Percentiles rank a stretch among this genome's conserved stretches.
phyloP scores from a whole-genome alignment of 2,113 vertebrate genomes.

The Pleuronectes platessa region DNA sequence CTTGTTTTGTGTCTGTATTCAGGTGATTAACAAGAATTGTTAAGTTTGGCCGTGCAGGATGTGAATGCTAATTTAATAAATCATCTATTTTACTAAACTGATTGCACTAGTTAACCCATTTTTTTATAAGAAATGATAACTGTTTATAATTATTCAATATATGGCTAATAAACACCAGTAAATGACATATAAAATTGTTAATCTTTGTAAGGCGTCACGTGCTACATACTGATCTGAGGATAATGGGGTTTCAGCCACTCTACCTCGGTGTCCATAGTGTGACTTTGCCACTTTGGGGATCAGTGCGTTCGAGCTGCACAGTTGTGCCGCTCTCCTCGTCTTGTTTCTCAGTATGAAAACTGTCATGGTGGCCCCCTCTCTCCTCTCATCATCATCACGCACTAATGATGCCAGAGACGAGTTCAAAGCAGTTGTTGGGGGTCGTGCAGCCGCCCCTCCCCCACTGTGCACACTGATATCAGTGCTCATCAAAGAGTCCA shows the following conservation, averaged over 20 bases:
- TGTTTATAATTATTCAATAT: too few species aligned
- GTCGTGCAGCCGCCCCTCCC: constrained; percentile 41
- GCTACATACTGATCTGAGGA: too few species aligned
- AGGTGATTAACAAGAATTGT: too few species aligned
- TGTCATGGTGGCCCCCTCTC: constrained; percentile 46
- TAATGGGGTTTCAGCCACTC: background rate
- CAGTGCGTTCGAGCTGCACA: constrained; percentile 8
- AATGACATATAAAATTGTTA: too few species aligned
- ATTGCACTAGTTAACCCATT: too few species aligned
- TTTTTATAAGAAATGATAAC: too few species aligned
- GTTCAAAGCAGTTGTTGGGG: constrained; percentile 67
- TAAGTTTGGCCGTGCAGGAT: too few species aligned
- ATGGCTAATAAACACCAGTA: too few species aligned
- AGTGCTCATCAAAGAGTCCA: constrained; percentile 64
- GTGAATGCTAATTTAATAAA: too few species aligned
- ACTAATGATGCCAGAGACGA: constrained; percentile 66
- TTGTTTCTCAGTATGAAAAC: constrained; percentile 46
- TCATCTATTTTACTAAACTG: too few species aligned
- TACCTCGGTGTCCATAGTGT: background rate
- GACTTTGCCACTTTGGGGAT: constrained; percentile 11
- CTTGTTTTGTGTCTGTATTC: too few species aligned
- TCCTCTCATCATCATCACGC: constrained; percentile 62
- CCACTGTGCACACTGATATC: constrained; percentile 49
- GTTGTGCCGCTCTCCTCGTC: constrained; percentile 26
- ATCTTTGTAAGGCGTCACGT: too few species aligned